Conservation (phyloP, 2,888 invertebrate genomes). For the Antheraea assamensis region DNA sequence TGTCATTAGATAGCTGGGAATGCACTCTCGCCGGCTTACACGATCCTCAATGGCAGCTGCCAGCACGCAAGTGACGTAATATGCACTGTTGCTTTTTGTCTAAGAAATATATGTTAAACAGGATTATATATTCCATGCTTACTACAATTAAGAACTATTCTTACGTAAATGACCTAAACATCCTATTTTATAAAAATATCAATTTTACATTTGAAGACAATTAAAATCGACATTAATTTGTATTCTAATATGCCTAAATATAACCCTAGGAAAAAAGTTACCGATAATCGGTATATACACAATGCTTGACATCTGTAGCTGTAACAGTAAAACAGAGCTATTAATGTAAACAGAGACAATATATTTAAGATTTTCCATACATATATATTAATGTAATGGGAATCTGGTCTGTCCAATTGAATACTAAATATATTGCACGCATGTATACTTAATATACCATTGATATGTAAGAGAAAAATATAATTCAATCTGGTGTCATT, state of each 20-base stretch:
- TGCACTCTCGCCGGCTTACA: conserved; percentile 76
- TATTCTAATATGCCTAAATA: not conserved
- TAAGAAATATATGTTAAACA: not conserved
- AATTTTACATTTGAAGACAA: not conserved
- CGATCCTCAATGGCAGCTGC: conserved; percentile 47
- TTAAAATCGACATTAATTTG: not conserved
- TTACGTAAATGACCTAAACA: not conserved
- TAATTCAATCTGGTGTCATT: too few species aligned
- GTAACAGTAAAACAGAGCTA: not conserved
- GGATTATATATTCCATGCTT: not conserved
- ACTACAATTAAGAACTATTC: not conserved
- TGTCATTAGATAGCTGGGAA: conserved; percentile 76
- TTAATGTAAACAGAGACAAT: not conserved
- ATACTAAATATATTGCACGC: too few species aligned
- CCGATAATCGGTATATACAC: not conserved
- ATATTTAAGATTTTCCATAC: not conserved
- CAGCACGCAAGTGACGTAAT: conserved; percentile 65
- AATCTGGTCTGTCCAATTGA: not conserved
- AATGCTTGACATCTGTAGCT: not conserved
- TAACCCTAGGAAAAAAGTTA: not conserved
- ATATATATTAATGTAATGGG: not conserved
- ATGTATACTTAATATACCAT: too few species aligned
- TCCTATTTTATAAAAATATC: not conserved
- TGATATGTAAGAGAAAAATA: too few species aligned
- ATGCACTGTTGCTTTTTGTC: conserved; percentile 32